These are phyloP conservation scores for Lycocerus yunnanus DNA, from an alignment of 2,888 invertebrate genomes.

Conservation along the genomic window DNA sequence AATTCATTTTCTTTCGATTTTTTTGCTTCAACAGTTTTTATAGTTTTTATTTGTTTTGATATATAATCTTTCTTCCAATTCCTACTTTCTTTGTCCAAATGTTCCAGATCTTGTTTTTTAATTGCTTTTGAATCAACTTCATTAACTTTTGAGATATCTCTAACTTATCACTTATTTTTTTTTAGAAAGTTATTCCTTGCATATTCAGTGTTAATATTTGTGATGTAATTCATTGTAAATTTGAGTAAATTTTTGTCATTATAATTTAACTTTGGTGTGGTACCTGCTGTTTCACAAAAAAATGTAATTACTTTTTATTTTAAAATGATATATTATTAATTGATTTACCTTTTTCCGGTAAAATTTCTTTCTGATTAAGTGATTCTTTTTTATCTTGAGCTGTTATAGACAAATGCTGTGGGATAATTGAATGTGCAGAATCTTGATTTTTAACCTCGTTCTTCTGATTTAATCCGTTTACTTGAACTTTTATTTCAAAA, in stretches of 20 bases:
- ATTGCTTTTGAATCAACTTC: slow-evolving; percentile 57
- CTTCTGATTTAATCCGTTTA: too few species aligned
- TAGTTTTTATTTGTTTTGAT: slow-evolving; percentile 68
- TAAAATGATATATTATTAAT: not conserved
- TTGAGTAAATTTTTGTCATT: not conserved
- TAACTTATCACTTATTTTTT: too few species aligned
- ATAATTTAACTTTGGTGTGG: not conserved
- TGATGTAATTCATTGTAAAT: too few species aligned
- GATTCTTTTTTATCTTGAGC: not conserved
- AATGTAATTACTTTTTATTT: slow-evolving; percentile 11
- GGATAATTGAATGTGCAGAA: not conserved
- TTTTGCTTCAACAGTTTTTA: slow-evolving; percentile 72
- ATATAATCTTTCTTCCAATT: slow-evolving; percentile 61
- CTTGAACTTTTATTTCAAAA: too few species aligned
- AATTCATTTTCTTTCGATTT: slow-evolving; percentile 67
- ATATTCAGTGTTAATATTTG: too few species aligned
- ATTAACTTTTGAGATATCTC: slow-evolving; percentile 42
- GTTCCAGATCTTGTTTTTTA: slow-evolving; percentile 54
- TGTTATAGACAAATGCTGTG: not conserved
- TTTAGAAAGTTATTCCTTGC: too few species aligned
- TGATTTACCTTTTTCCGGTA: not conserved
- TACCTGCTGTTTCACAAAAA: not conserved
- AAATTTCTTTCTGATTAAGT: not conserved
- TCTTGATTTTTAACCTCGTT: too few species aligned
- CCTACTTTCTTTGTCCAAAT: slow-evolving; percentile 51